These are phyloP conservation scores for Echinops telfairi DNA, from an alignment of 2,113 vertebrate species.

Conservation along the genomic window DNA sequence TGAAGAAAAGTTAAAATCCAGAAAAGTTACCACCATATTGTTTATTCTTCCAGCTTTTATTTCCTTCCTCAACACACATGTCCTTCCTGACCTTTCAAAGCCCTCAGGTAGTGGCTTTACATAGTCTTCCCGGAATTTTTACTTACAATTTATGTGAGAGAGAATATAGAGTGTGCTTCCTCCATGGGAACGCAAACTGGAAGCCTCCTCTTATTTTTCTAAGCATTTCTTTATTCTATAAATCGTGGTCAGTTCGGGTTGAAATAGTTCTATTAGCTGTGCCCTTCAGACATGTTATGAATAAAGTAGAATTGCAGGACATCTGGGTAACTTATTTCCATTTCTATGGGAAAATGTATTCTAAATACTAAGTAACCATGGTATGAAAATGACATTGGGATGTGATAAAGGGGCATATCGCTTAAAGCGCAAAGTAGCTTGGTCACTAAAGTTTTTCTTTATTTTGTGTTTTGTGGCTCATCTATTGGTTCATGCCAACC, in stretches of 20 bases:
- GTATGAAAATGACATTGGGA: neutral
- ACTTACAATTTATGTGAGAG: neutral
- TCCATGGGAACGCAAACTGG: neutral
- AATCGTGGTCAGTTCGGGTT: neutral
- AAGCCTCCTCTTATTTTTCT: slow-evolving; percentile 27
- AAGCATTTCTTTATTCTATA: slow-evolving; percentile 50
- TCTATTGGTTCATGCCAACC: neutral
- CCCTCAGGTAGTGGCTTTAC: neutral
- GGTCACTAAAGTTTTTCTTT: too few relatives aligned
- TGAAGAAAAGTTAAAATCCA: neutral
- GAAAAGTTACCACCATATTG: neutral
- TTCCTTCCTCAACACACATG: neutral
- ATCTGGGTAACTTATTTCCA: slow-evolving; percentile 15
- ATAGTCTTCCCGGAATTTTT: neutral
- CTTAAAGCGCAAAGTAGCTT: neutral
- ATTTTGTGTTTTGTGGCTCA: neutral
- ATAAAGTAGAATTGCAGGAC: slow-evolving; percentile 13
- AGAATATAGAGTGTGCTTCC: neutral
- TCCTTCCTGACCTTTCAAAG: neutral
- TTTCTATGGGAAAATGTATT: slow-evolving; percentile 37
- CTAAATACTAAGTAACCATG: slow-evolving; percentile 42
- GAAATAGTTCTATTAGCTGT: slow-evolving; percentile 14
- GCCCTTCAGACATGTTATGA: slow-evolving; percentile 42
- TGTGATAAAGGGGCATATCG: neutral
- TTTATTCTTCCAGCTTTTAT: slow-evolving; percentile 8